Percentiles rank a stretch among this genome's conserved stretches.
Evolutionary conservation across 2,888 invertebrate species (phyloP).

Genomic region (Anarsia innoxiella): DNA sequence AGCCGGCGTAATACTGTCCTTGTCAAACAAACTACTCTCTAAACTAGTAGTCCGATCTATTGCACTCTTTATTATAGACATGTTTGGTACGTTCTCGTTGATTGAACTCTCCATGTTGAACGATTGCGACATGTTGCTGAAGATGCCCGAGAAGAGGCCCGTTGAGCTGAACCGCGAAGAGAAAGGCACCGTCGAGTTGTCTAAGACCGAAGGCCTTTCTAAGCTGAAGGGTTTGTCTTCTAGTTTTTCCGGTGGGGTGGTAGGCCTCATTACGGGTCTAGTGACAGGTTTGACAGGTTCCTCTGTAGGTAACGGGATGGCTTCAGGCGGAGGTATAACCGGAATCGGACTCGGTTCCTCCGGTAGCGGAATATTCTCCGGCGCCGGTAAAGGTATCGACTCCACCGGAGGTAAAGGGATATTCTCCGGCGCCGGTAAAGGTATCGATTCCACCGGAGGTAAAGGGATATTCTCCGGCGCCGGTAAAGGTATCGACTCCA

Average conservation of each 20-base stretch:
- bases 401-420: constrained; percentile 61
- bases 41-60: constrained; percentile 69
- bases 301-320: constrained; percentile 57
- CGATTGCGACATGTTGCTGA: constrained; percentile 54
- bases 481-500: constrained; percentile 63
- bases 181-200: constrained; percentile 44
- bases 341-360: constrained; percentile 51
- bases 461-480: constrained; percentile 54
- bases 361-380: constrained; percentile 55
- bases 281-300: constrained; percentile 44
- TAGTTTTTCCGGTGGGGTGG: constrained; percentile 27
- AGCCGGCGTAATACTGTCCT: constrained; percentile 49
- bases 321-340: constrained; percentile 46
- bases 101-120: constrained; percentile 45
- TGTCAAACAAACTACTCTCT: constrained; percentile 61
- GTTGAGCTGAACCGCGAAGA: constrained; percentile 56
- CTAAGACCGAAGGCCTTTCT: constrained; percentile 45
- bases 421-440: constrained; percentile 55
- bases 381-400: constrained; percentile 61
- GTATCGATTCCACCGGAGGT: too few relatives aligned
- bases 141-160: constrained; percentile 63
- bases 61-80: constrained; percentile 69
- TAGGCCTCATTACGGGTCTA: constrained; percentile 18
- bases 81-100: constrained; percentile 60
- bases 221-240: constrained; percentile 23